Evolutionary conservation across 2,113 vertebrate genomes (phyloP).

Genomic region (Mirounga angustirostris): DNA sequence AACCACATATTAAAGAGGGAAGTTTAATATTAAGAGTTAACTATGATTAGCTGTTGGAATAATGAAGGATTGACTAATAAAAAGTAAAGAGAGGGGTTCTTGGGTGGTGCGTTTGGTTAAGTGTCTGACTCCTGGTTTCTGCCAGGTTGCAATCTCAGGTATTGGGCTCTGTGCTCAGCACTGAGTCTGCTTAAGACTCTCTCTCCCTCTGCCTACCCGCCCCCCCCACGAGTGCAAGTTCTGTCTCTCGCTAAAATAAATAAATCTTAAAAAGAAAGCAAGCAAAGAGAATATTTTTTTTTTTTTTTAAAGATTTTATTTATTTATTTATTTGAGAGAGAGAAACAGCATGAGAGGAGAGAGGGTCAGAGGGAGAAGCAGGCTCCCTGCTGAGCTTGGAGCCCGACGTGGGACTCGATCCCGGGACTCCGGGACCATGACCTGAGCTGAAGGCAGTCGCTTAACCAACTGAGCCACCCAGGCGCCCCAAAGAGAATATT

Average conservation of each 20-base stretch:
- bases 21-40: slow-evolving; percentile 12
- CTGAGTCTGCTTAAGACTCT: not conserved
- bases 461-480: too few relatives aligned
- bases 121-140: not conserved
- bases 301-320: too few relatives aligned
- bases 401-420: too few relatives aligned
- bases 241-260: too few relatives aligned
- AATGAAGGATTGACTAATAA: not conserved
- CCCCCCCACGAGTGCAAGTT: not conserved
- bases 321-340: too few relatives aligned
- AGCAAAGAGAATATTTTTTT: not conserved
- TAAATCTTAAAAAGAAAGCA: not conserved
- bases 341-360: too few relatives aligned
- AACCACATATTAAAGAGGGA: not conserved
- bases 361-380: too few relatives aligned
- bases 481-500: not conserved
- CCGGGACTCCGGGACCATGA: too few relatives aligned
- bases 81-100: not conserved
- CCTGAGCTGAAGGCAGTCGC: too few relatives aligned
- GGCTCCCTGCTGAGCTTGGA: too few relatives aligned
- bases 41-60: not conserved
- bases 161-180: not conserved
- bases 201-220: not conserved
- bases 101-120: not conserved
- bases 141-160: not conserved